A percentile compares a stretch with the other conserved stretches of the same genome.
phyloP scores from a whole-genome alignment of 2,888 invertebrate species.

The Chalcis sispes region DNA sequence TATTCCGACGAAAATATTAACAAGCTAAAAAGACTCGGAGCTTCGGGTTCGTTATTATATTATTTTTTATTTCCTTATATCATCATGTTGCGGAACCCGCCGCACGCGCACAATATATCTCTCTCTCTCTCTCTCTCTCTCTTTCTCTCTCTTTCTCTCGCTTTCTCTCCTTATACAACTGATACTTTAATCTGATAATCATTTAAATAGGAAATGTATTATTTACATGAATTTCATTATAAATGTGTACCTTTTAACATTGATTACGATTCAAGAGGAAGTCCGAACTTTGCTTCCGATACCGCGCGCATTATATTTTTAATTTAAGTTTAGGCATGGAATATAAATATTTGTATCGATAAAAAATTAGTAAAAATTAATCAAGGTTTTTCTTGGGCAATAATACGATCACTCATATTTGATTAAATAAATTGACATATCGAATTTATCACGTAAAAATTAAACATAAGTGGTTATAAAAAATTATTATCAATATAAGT shows the following conservation, averaged over 20 bases:
- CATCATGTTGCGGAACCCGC: slow-evolving; percentile 48
- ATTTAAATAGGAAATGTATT: slow-evolving; percentile 42
- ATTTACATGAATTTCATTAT: slow-evolving; percentile 49
- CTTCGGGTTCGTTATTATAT: background rate
- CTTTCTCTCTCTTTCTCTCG: background rate
- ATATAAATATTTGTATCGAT: no score
- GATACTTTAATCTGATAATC: slow-evolving; percentile 12
- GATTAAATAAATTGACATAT: no score
- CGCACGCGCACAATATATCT: slow-evolving; percentile 30
- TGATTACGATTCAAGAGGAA: slow-evolving; percentile 38
- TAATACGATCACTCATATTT: no score
- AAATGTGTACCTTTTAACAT: slow-evolving; percentile 27
- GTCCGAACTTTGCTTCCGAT: no score
- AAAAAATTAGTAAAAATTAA: no score
- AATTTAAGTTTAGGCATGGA: no score
- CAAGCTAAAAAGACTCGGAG: slow-evolving; percentile 18
- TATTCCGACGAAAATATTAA: slow-evolving; percentile 18
- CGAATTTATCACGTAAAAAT: no score
- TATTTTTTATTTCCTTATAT: slow-evolving; percentile 24
- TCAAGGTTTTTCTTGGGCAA: no score
- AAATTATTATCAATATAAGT: no score
- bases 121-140: background rate
- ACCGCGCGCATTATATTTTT: no score
- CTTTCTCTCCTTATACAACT: background rate
- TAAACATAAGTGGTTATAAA: no score